phyloP scores from a whole-genome alignment of 2,797 vertebrate genomes.

The Spinus olivaceus region DNA sequence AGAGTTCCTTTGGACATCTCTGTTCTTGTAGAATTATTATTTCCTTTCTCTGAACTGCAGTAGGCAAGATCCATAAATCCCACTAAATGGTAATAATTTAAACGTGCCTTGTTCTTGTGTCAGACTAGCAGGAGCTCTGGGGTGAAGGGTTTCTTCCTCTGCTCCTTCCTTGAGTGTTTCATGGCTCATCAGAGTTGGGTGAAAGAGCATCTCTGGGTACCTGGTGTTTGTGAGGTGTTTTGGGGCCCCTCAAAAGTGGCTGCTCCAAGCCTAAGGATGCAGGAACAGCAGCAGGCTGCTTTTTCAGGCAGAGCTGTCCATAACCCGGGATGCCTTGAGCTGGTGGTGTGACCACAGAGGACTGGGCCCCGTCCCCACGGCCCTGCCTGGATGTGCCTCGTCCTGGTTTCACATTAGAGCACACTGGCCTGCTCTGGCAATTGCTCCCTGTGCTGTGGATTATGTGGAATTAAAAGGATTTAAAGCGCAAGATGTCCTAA shows the following conservation, averaged over 20 bases:
- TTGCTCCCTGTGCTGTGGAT: constrained; percentile 8
- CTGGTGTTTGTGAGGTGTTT: neutral
- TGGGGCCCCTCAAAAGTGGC: neutral
- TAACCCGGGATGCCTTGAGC: neutral
- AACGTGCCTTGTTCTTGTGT: neutral
- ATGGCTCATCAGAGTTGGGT: neutral
- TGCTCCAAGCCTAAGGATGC: neutral
- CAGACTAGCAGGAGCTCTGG: neutral
- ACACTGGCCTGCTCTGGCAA: neutral
- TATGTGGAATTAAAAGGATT: constrained; percentile 64
- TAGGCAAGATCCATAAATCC: neutral
- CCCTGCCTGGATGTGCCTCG: neutral
- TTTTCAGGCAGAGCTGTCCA: neutral
- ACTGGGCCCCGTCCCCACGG: rapidly evolving
- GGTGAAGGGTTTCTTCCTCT: neutral
- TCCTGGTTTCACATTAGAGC: neutral
- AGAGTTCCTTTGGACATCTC: neutral
- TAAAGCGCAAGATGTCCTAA: constrained; percentile 62
- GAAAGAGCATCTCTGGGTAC: neutral
- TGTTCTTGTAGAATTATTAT: neutral
- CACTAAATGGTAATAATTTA: neutral
- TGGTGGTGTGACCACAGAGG: neutral
- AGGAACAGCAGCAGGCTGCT: neutral
- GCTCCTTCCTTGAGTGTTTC: neutral
- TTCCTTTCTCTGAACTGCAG: neutral